Conservation (phyloP, 2,113 vertebrate species). For the Archocentrus centrarchus region DNA sequence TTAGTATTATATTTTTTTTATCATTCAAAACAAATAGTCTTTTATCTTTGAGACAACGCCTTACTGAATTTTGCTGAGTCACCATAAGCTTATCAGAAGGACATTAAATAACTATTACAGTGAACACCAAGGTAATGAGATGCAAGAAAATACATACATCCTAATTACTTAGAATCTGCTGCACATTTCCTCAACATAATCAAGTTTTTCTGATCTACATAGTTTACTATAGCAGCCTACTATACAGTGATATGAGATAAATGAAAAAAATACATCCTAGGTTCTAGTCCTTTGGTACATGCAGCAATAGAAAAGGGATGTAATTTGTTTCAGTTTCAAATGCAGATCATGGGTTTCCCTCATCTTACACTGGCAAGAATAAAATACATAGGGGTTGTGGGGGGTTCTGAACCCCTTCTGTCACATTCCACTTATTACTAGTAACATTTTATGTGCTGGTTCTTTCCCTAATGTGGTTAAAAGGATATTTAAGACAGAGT, state of each 20-base stretch:
- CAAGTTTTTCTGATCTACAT: not conserved
- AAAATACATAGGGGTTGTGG: too few relatives aligned
- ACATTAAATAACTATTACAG: not conserved
- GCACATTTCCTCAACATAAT: not conserved
- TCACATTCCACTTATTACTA: not conserved
- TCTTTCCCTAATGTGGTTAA: conserved; percentile 1
- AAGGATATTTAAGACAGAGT: not conserved
- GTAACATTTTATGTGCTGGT: conserved; percentile 1
- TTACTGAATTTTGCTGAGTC: not conserved
- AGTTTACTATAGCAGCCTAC: not conserved
- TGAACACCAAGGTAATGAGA: not conserved
- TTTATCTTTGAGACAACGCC: not conserved
- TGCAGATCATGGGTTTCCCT: not conserved
- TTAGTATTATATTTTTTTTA: not conserved
- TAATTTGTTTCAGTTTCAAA: not conserved
- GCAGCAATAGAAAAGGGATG: not conserved
- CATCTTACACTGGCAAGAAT: too few relatives aligned
- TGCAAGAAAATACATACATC: not conserved
- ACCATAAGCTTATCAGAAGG: not conserved
- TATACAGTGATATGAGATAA: not conserved
- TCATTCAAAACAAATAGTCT: not conserved
- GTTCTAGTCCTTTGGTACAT: not conserved
- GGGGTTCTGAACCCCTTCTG: not conserved
- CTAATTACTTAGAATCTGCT: too few relatives aligned
- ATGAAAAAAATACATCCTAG: not conserved